Conservation (phyloP, 2,113 vertebrate species). For the Casuarius casuarius region DNA sequence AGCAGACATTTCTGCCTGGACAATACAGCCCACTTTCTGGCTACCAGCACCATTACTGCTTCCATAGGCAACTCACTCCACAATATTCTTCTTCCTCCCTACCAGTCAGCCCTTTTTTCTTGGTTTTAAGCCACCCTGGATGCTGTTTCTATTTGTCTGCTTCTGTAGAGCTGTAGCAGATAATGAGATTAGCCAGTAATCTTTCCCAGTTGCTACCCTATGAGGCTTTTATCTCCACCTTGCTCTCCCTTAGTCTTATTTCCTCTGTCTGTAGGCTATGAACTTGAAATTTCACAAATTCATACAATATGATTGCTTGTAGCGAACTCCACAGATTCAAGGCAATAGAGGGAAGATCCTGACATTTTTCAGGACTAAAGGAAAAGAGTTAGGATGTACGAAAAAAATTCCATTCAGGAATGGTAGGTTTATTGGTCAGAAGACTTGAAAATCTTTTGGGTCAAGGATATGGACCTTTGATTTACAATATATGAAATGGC, state of each 20-base stretch:
- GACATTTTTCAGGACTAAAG: not conserved
- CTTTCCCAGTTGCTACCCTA: not conserved
- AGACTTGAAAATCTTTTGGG: not conserved
- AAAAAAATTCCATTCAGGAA: not conserved
- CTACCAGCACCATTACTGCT: not conserved
- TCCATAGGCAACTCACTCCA: not conserved
- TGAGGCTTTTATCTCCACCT: not conserved
- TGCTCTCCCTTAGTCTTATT: not conserved
- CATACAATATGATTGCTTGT: not conserved
- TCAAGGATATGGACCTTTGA: not conserved
- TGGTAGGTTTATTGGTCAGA: not conserved
- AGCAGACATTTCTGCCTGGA: not conserved
- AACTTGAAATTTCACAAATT: not conserved
- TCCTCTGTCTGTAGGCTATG: not conserved
- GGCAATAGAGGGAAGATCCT: not conserved
- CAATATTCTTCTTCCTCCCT: accelerated
- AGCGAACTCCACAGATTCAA: not conserved
- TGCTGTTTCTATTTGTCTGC: not conserved
- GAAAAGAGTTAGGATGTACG: not conserved
- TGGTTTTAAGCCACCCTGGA: not conserved
- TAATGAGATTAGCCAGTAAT: not conserved
- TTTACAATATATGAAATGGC: not conserved
- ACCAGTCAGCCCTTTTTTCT: not conserved
- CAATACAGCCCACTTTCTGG: not conserved
- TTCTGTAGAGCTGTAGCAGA: not conserved